Evolutionary conservation across 2,797 vertebrate species (phyloP), one percentile per base, ranked within the genome.

Genomic region (Pseudopleuronectes americanus): DNA sequence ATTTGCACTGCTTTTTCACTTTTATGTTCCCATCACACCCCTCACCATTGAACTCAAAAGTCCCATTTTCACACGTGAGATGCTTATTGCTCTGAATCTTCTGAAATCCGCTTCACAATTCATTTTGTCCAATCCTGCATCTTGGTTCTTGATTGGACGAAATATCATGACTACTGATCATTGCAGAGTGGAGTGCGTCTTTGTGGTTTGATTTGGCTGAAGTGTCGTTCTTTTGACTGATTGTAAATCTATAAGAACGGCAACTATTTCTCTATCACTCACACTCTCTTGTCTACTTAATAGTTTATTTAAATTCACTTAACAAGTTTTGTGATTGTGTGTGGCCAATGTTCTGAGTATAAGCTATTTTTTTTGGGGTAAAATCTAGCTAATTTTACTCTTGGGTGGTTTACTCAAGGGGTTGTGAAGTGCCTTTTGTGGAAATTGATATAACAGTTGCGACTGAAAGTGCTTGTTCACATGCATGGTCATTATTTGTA

Each of bases 141-240:
- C 67, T 58, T 9, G 68, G 85, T 53, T 7, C 41, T 23, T 60
- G 41, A 68, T 71, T 81, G 47, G 72, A 80, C 74, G 73, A n/a
- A 81, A 74, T 65, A 57, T 68, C 71, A 65, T 80, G 77, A 92
- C 89, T 92, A 90, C 89, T 89, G 89, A 90, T 86, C 54, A 73
- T 52, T 76, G 67, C 74, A 74, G 66, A 81, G 33, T 71, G 75
- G 36, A 38, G 36, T 38, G 36, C 64, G 56, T 68, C 54, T 86
- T 76, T 80, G 56, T 71, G 76, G 80, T 84, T 22, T 62, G 21
- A 76, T 67, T 73, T 64, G 60, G 53, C 56, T 58, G 52, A 74
- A 49, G 57, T 77, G 54, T 80, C 69, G 65, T 71, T 53, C 59
- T 5, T 55, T 71, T 75, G 51, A 80, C 75, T 85, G 80, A 87